A percentile compares a stretch with the other conserved stretches of the same genome.
These are phyloP conservation scores for Gibbula magus DNA, from an alignment of 2,888 invertebrate genomes.

Conservation along the genomic window DNA sequence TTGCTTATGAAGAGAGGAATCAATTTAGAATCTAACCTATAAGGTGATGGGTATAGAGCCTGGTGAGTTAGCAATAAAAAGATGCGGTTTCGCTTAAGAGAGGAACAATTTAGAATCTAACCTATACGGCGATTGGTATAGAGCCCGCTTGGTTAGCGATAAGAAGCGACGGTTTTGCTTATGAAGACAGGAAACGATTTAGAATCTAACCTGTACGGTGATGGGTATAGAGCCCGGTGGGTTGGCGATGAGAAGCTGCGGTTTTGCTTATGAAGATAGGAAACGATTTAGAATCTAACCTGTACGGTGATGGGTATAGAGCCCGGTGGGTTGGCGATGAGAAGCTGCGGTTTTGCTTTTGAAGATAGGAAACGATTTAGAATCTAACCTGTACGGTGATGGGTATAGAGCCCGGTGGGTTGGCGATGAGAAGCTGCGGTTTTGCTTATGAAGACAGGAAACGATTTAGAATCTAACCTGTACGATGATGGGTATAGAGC, in stretches of 20 bases:
- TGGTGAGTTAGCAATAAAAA: too few species aligned
- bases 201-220: conserved; percentile 27
- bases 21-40: too few species aligned
- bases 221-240: conserved; percentile 26
- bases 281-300: background rate
- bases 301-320: conserved; percentile 30
- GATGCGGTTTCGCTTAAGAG: too few species aligned
- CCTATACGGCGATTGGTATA: conserved; percentile 30
- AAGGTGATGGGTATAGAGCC: too few species aligned
- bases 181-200: background rate
- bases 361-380: too few species aligned
- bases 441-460: conserved; percentile 9
- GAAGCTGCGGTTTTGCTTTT: conserved; percentile 4
- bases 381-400: conserved; percentile 28
- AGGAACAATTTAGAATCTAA: too few species aligned
- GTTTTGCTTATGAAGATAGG: conserved; percentile 15
- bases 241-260: background rate
- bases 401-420: conserved; percentile 25
- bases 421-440: background rate
- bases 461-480: conserved; percentile 10
- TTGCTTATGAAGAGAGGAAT: conserved; percentile 8
- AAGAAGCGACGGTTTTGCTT: conserved; percentile 1
- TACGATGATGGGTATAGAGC: conserved; percentile 24
- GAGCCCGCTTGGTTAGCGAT: conserved; percentile 14
- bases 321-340: conserved; percentile 16